phyloP scores from a whole-genome alignment of 2,888 invertebrate species.

The Apodemia hepburni region DNA sequence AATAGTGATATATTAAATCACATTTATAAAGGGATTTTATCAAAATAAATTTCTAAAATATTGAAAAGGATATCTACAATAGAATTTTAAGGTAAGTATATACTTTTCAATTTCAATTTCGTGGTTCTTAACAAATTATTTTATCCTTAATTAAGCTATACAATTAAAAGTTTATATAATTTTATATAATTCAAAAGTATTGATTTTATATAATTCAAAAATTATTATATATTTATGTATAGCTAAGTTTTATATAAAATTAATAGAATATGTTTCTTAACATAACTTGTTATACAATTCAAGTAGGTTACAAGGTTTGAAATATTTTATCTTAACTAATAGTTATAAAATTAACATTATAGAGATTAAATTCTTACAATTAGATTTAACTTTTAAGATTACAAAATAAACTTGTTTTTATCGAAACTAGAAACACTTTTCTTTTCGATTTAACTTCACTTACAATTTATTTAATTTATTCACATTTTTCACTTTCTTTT shows the following conservation, averaged over 20 bases:
- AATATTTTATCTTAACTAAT: too few species aligned
- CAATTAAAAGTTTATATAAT: background rate
- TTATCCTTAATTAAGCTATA: background rate
- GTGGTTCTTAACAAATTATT: background rate
- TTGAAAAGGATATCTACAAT: too few species aligned
- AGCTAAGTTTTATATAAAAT: too few species aligned
- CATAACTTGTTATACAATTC: too few species aligned
- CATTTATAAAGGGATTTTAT: too few species aligned
- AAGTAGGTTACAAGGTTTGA: too few species aligned
- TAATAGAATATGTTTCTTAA: too few species aligned
- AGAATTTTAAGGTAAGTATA: background rate
- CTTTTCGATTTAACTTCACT: background rate
- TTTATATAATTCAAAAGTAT: background rate
- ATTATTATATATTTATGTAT: too few species aligned
- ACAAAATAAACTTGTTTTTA: background rate
- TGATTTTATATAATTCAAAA: background rate
- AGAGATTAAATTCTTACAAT: too few species aligned
- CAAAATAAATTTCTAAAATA: too few species aligned
- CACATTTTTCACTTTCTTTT: background rate
- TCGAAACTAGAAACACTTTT: background rate
- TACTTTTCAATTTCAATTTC: background rate
- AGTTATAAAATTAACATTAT: too few species aligned
- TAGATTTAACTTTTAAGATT: too few species aligned
- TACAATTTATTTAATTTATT: background rate
- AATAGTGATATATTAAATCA: background rate